A percentile compares a stretch with the other conserved stretches of the same genome.
Evolutionary conservation across 2,113 vertebrate genomes (phyloP).

Genomic region (Riparia riparia): DNA sequence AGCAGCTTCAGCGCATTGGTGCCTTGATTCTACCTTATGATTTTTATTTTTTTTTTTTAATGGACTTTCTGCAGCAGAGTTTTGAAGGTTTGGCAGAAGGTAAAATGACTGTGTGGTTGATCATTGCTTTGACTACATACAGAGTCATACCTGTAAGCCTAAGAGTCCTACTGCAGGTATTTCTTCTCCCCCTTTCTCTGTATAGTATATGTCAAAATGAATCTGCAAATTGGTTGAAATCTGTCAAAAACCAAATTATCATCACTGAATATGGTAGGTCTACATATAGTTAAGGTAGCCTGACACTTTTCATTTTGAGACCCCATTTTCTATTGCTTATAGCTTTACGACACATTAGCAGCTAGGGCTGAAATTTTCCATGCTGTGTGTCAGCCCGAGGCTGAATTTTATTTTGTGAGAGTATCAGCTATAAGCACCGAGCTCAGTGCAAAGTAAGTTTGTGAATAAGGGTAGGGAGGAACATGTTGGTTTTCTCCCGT

Average conservation of each 20-base stretch:
- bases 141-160: not conserved
- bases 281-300: conserved; percentile 43
- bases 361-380: conserved; percentile 63
- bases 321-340: conserved; percentile 41
- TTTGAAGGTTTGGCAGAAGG: conserved; percentile 16
- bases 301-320: conserved; percentile 56
- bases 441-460: conserved; percentile 50
- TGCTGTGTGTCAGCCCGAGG: conserved; percentile 60
- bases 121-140: not conserved
- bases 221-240: conserved; percentile 40
- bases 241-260: conserved; percentile 27
- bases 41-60: not conserved
- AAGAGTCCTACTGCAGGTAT: not conserved
- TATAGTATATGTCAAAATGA: not conserved
- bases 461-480: conserved; percentile 58
- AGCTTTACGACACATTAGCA: conserved; percentile 61
- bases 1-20: not conserved
- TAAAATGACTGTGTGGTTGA: not conserved
- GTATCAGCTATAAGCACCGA: conserved; percentile 31
- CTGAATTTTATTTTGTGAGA: conserved; percentile 58
- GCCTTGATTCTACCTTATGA: not conserved
- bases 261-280: not conserved
- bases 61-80: not conserved
- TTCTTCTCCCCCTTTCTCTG: not conserved
- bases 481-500: conserved; percentile 54